A percentile compares a stretch with the other conserved stretches of the same genome.
phyloP scores from a whole-genome alignment of 2,888 invertebrate genomes.

The Podotricha telesiphe region DNA sequence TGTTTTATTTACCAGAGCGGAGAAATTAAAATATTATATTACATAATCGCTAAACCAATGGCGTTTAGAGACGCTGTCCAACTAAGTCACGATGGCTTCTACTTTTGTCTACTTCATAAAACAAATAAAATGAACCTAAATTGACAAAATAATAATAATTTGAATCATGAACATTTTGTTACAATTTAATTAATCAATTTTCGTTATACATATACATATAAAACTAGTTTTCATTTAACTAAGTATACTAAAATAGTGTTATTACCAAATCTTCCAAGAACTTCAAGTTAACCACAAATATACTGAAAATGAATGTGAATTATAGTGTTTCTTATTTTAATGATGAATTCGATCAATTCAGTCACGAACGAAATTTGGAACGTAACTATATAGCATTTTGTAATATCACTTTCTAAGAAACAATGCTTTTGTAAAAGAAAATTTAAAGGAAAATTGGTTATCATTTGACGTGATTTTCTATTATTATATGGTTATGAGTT shows the following conservation, averaged over 20 bases:
- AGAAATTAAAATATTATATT: no score
- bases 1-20: no score
- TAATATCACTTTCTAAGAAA: slow-evolving; percentile 15
- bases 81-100: no score
- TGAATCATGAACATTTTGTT: no score
- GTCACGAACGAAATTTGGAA: slow-evolving; percentile 56
- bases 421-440: background rate
- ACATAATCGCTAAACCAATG: no score
- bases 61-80: no score
- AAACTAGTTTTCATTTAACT: background rate
- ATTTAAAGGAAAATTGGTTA: slow-evolving; percentile 1
- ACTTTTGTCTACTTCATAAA: no score
- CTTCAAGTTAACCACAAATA: slow-evolving; percentile 50
- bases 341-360: slow-evolving; percentile 51
- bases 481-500: background rate
- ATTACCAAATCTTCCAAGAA: slow-evolving; percentile 54
- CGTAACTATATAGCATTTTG: slow-evolving; percentile 26
- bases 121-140: no score
- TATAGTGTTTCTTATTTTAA: slow-evolving; percentile 51
- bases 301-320: slow-evolving; percentile 47
- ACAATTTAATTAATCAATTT: no score
- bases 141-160: no score
- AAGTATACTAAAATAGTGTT: background rate
- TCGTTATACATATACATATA: no score
- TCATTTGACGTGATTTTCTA: background rate